Percentiles rank a stretch among this genome's conserved stretches.
Conservation (phyloP, 2,113 vertebrate species). For the Calidris pugnax region DNA sequence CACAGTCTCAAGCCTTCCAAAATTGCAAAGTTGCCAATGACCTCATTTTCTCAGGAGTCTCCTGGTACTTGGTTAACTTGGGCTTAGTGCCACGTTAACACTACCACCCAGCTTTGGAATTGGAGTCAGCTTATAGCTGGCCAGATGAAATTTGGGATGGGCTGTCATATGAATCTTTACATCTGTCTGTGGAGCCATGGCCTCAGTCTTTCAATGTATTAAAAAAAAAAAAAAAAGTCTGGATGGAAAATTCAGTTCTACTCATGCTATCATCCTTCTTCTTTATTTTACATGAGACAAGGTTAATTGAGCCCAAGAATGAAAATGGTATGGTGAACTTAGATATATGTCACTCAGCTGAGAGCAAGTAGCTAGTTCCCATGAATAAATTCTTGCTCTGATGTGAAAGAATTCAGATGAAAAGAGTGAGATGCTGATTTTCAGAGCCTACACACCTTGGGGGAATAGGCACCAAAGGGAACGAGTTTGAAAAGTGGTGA, state of each 20-base stretch:
- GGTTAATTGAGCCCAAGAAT: constrained; percentile 10
- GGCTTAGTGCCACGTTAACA: not conserved
- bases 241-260: not conserved
- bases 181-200: not conserved
- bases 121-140: not conserved
- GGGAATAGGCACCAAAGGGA: not conserved
- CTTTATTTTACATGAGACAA: constrained; percentile 5
- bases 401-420: not conserved
- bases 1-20: not conserved
- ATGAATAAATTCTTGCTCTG: constrained; percentile 20
- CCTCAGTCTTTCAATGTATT: not conserved
- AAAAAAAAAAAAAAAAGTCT: not conserved
- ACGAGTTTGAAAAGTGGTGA: constrained; percentile 7
- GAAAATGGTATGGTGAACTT: not conserved
- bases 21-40: not conserved
- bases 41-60: not conserved
- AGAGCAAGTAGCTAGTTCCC: not conserved
- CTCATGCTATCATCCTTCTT: not conserved
- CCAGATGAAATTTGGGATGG: not conserved
- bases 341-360: not conserved
- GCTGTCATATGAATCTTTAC: not conserved
- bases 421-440: constrained; percentile 7
- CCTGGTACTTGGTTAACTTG: not conserved
- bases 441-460: not conserved
- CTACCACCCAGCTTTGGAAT: not conserved